Percentiles rank a stretch among this genome's conserved stretches.
phyloP scores from a whole-genome alignment of 2,113 vertebrate species.

The Smithornis capensis region DNA sequence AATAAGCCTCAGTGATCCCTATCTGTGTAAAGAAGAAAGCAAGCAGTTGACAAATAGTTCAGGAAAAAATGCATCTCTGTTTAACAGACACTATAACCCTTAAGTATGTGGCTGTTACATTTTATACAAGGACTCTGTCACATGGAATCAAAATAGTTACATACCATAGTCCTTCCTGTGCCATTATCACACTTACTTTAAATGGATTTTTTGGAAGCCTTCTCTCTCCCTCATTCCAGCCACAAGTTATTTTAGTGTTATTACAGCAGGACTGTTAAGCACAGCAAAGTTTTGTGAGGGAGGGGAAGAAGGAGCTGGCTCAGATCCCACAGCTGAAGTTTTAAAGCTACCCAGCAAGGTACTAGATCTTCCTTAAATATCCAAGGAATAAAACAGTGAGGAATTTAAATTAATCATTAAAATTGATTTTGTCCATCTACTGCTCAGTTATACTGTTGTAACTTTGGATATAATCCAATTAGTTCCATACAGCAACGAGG shows the following conservation, averaged over 20 bases:
- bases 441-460: neutral
- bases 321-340: neutral
- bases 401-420: neutral
- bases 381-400: neutral
- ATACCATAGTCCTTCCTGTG: slow-evolving; percentile 4
- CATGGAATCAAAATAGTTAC: neutral
- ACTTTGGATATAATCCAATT: neutral
- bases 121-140: neutral
- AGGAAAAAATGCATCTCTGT: neutral
- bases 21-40: slow-evolving; percentile 8
- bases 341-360: neutral
- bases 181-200: slow-evolving; percentile 32
- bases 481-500: neutral
- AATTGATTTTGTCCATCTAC: neutral
- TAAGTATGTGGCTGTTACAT: neutral
- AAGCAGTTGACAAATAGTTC: neutral
- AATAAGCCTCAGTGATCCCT: slow-evolving; percentile 35
- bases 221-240: neutral
- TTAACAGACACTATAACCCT: neutral
- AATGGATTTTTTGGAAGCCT: slow-evolving; percentile 1
- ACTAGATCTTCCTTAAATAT: neutral
- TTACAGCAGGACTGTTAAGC: neutral
- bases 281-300: neutral
- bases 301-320: neutral
- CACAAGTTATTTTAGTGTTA: neutral